phyloP scores from a whole-genome alignment of 2,113 vertebrate genomes.

The Neoarius graeffei region DNA sequence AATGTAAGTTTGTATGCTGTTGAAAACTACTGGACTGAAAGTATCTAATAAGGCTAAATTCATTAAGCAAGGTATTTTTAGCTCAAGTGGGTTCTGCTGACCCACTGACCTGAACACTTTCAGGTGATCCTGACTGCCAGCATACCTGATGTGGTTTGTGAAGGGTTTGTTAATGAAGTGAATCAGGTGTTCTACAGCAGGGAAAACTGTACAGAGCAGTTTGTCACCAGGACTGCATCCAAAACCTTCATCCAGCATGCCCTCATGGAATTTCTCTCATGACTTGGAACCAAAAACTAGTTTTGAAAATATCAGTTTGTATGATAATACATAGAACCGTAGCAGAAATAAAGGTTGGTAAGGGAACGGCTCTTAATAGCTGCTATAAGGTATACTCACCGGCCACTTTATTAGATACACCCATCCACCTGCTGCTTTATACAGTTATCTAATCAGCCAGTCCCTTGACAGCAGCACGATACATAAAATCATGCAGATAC shows the following conservation, averaged over 20 bases:
- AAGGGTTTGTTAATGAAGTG: conserved; percentile 12
- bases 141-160: neutral
- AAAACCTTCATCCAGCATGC: neutral
- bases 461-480: too few species aligned
- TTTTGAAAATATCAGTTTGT: neutral
- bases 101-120: conserved; percentile 30
- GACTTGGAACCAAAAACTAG: neutral
- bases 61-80: conserved; percentile 26
- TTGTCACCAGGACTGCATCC: neutral
- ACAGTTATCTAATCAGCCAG: too few species aligned
- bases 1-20: neutral
- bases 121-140: conserved; percentile 3
- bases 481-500: too few species aligned
- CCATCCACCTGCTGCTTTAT: too few species aligned
- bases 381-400: neutral
- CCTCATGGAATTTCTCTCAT: neutral
- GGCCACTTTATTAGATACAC: too few species aligned
- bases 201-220: neutral
- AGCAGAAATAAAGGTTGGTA: neutral
- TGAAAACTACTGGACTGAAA: neutral
- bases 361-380: neutral
- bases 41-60: conserved; percentile 4
- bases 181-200: neutral
- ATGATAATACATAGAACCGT: neutral
- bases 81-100: conserved; percentile 1